Evolutionary conservation across 1,140 invertebrate species (phyloP).

Genomic region (Drosophila carrolli): DNA sequence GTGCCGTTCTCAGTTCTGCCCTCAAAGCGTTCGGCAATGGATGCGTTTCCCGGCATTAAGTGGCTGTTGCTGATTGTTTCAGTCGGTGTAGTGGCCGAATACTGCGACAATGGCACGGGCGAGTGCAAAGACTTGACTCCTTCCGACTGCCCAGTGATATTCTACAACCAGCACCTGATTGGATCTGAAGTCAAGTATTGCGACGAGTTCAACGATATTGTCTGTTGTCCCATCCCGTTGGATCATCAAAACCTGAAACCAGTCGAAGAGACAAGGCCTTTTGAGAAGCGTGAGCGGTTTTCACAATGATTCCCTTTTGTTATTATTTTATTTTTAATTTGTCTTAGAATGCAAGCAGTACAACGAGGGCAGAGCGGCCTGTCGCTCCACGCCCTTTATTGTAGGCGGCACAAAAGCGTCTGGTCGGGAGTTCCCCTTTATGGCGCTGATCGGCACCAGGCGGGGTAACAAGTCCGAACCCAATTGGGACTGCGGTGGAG

Average conservation of each 20-base stretch:
- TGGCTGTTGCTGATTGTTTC: slow-evolving; percentile 21
- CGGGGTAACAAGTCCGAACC: slow-evolving; percentile 13
- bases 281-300: slow-evolving; percentile 48
- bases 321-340: too few species aligned
- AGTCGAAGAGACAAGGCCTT: slow-evolving; percentile 19
- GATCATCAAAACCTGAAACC: slow-evolving; percentile 31
- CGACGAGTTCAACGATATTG: slow-evolving; percentile 68
- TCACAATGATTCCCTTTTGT: neutral
- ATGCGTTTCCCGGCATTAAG: slow-evolving; percentile 2
- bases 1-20: slow-evolving; percentile 21
- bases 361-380: slow-evolving; percentile 43
- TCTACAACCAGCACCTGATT: slow-evolving; percentile 61
- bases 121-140: slow-evolving; percentile 55
- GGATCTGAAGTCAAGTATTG: slow-evolving; percentile 55
- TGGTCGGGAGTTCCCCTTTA: slow-evolving; percentile 82
- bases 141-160: slow-evolving; percentile 59
- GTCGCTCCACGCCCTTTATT: slow-evolving; percentile 63
- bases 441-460: slow-evolving; percentile 75
- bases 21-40: slow-evolving; percentile 11
- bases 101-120: slow-evolving; percentile 60
- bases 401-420: slow-evolving; percentile 69
- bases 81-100: slow-evolving; percentile 23
- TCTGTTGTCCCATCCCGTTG: slow-evolving; percentile 66
- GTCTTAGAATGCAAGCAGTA: slow-evolving; percentile 59
- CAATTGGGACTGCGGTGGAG: slow-evolving; percentile 81